Conservation (phyloP, 2,888 invertebrate species). For the Cataglyphis cursor region DNA sequence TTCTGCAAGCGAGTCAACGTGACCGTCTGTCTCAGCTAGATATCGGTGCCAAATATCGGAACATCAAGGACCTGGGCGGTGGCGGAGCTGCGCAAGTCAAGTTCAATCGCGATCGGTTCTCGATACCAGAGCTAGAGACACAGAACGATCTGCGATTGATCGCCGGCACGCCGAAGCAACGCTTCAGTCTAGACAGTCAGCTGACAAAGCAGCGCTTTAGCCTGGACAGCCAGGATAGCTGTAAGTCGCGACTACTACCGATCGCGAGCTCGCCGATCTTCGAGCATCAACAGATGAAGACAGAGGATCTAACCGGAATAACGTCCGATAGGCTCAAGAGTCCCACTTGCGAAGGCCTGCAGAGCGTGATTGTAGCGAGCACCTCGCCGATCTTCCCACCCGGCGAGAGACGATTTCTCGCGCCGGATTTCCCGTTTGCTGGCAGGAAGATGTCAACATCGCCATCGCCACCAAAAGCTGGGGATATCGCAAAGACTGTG, state of each 20-base stretch:
- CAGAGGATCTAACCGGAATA: slow-evolving; percentile 55
- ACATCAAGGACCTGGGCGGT: slow-evolving; percentile 78
- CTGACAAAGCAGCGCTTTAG: slow-evolving; percentile 72
- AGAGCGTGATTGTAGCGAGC: slow-evolving; percentile 80
- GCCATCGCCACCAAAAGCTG: slow-evolving; percentile 15
- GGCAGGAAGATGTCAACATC: slow-evolving; percentile 7
- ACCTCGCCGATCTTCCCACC: slow-evolving; percentile 81
- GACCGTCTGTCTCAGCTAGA: slow-evolving; percentile 82
- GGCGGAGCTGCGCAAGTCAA: slow-evolving; percentile 73
- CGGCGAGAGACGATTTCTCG: slow-evolving; percentile 74
- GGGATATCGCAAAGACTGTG: not conserved
- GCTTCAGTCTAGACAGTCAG: slow-evolving; percentile 83
- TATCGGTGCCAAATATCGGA: slow-evolving; percentile 80
- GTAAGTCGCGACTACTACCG: slow-evolving; percentile 79
- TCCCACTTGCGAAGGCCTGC: slow-evolving; percentile 77
- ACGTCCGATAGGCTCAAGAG: slow-evolving; percentile 53
- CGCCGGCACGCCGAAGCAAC: slow-evolving; percentile 83
- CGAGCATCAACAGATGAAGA: slow-evolving; percentile 76
- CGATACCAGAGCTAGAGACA: slow-evolving; percentile 84
- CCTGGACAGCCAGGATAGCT: slow-evolving; percentile 81
- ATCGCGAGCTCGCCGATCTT: slow-evolving; percentile 84
- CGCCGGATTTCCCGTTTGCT: slow-evolving; percentile 55
- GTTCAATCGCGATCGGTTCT: slow-evolving; percentile 83
- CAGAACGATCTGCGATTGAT: slow-evolving; percentile 83
- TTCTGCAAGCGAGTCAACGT: slow-evolving; percentile 77